Evolutionary conservation across 2,797 vertebrate genomes (phyloP).

Genomic region (Meda fulgida): DNA sequence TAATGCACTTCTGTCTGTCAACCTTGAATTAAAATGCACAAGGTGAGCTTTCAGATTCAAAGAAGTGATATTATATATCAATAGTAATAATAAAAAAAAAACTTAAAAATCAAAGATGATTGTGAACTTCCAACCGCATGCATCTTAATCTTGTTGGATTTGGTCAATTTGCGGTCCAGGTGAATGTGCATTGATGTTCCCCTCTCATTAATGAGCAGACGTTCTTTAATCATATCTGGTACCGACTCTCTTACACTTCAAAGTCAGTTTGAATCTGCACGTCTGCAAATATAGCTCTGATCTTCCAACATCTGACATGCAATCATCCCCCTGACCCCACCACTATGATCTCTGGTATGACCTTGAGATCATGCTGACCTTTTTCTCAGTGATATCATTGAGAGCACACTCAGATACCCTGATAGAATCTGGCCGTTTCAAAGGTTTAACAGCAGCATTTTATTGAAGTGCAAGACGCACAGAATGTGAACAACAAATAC

Average conservation of each 20-base stretch:
- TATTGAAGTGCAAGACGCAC: neutral
- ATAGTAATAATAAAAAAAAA: neutral
- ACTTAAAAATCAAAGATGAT: neutral
- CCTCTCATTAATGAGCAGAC: conserved; percentile 17
- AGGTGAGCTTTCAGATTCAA: neutral
- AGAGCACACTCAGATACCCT: neutral
- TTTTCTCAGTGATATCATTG: conserved; percentile 5
- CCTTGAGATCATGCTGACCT: conserved; percentile 31
- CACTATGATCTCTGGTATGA: conserved; percentile 22
- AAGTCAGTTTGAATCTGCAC: conserved; percentile 21
- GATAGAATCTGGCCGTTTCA: neutral
- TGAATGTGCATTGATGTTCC: conserved; percentile 22
- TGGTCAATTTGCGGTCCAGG: neutral
- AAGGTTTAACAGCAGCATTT: conserved; percentile 13
- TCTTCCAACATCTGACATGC: conserved; percentile 36
- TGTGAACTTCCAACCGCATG: neutral
- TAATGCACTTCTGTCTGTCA: conserved; percentile 25
- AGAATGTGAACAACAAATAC: neutral
- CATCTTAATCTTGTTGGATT: neutral
- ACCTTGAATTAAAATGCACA: conserved; percentile 4
- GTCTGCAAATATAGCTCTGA: conserved; percentile 37
- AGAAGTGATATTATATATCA: neutral
- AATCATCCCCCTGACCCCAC: conserved; percentile 17
- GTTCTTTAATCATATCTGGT: conserved; percentile 38
- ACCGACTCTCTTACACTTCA: neutral